A percentile compares a stretch with the other conserved stretches of the same genome.
phyloP scores from a whole-genome alignment of 37 sponge, comb jelly and placozoan genomes.

The Petrosia ficiformis region DNA sequence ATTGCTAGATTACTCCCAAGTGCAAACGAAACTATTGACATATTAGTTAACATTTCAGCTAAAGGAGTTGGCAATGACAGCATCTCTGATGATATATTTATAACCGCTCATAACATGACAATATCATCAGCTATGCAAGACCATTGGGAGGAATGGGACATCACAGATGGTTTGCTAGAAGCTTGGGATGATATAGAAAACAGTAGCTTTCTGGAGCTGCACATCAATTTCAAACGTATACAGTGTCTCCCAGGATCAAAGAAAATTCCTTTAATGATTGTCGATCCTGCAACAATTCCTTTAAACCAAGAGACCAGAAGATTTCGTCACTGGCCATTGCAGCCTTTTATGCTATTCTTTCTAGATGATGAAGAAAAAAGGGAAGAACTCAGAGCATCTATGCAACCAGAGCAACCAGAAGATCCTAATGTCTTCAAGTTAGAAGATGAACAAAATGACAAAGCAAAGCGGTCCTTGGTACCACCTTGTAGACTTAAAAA shows the following conservation, averaged over 20 bases:
- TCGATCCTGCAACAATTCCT: conserved; percentile 21
- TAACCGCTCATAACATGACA: neutral
- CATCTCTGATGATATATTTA: neutral
- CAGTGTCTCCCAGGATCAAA: conserved; percentile 4
- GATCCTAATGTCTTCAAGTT: neutral
- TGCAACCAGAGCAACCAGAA: too few relatives aligned
- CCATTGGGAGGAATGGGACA: conserved; percentile 34
- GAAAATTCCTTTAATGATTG: conserved; percentile 24
- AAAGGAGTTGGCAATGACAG: neutral
- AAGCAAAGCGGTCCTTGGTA: neutral
- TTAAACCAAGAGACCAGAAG: conserved; percentile 7
- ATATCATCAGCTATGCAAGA: neutral
- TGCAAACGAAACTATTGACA: neutral
- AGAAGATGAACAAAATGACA: conserved; percentile 6
- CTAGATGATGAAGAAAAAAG: conserved; percentile 13
- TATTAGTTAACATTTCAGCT: neutral
- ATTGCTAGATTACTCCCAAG: neutral
- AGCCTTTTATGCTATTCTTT: conserved; percentile 29
- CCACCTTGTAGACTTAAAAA: neutral
- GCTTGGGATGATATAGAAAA: conserved; percentile 7
- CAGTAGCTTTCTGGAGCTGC: neutral
- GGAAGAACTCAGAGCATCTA: neutral
- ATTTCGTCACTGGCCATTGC: neutral
- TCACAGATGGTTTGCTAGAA: conserved; percentile 16
- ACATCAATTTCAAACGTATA: neutral